Evolutionary conservation across 2,888 invertebrate genomes (phyloP).

Genomic region (Acleris cristana): DNA sequence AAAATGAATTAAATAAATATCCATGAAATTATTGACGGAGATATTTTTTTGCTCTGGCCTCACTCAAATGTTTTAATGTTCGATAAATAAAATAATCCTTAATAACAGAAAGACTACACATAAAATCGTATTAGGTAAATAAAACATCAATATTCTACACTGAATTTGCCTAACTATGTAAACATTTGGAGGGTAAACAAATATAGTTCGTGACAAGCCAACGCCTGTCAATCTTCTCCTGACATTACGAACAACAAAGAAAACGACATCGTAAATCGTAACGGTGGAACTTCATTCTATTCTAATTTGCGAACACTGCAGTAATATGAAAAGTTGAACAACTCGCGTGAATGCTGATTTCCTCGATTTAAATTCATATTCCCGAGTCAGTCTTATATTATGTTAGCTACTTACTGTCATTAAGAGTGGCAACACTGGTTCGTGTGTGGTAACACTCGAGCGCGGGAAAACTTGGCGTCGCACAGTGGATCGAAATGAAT

Average conservation of each 20-base stretch:
- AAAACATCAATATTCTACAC: constrained; percentile 6
- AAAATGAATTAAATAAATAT: too few relatives aligned
- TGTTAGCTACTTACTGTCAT: constrained; percentile 19
- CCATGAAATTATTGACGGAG: too few relatives aligned
- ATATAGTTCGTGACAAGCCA: constrained; percentile 16
- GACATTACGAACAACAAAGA: constrained; percentile 18
- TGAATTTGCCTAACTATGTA: not conserved
- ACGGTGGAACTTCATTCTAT: not conserved
- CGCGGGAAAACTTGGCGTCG: constrained; percentile 30
- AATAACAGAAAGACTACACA: not conserved
- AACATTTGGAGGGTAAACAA: constrained; percentile 16
- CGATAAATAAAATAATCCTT: not conserved
- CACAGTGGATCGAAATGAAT: too few relatives aligned
- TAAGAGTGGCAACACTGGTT: constrained; percentile 31
- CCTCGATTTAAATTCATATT: constrained; percentile 25
- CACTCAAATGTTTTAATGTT: too few relatives aligned
- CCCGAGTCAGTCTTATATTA: constrained; percentile 13
- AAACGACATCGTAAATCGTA: constrained; percentile 4
- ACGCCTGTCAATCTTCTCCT: not conserved
- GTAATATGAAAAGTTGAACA: constrained; percentile 5
- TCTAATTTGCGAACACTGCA: constrained; percentile 4
- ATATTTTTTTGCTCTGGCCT: too few relatives aligned
- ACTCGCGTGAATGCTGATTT: constrained; percentile 29
- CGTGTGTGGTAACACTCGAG: constrained; percentile 25
- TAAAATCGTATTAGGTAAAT: not conserved